phyloP scores from a whole-genome alignment of 2,888 invertebrate genomes.

The Meta bourneti region DNA sequence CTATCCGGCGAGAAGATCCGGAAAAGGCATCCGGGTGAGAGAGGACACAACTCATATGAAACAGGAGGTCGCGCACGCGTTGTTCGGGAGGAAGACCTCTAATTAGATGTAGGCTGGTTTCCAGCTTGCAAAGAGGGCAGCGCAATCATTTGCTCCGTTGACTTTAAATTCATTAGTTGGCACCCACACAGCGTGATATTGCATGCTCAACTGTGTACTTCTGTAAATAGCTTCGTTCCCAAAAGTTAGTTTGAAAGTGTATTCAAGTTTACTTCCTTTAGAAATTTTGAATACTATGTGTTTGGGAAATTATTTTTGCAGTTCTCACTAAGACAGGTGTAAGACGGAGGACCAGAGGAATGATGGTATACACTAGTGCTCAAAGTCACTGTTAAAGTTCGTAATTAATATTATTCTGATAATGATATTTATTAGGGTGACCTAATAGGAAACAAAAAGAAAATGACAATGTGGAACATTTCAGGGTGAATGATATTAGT shows the following conservation, averaged over 20 bases:
- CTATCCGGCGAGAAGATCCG: slow-evolving; percentile 33
- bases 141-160: slow-evolving; percentile 40
- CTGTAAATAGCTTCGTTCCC: slow-evolving; percentile 1
- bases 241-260: neutral
- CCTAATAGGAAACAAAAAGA: no score
- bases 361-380: no score
- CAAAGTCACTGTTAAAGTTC: no score
- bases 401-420: no score
- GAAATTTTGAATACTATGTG: no score
- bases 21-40: slow-evolving; percentile 43
- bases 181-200: slow-evolving; percentile 8
- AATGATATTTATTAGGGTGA: no score
- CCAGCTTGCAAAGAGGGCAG: slow-evolving; percentile 1
- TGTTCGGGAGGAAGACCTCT: slow-evolving; percentile 15
- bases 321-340: no score
- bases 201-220: slow-evolving; percentile 11
- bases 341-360: no score
- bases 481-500: no score
- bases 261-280: no score
- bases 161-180: slow-evolving; percentile 52
- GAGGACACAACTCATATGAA: slow-evolving; percentile 44
- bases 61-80: slow-evolving; percentile 17
- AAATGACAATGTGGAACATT: no score
- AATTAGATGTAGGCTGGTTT: slow-evolving; percentile 35
- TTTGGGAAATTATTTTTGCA: no score